These are phyloP conservation scores for Hirudo medicinalis DNA, from an alignment of 1,140 invertebrate species.

Conservation along the genomic window DNA sequence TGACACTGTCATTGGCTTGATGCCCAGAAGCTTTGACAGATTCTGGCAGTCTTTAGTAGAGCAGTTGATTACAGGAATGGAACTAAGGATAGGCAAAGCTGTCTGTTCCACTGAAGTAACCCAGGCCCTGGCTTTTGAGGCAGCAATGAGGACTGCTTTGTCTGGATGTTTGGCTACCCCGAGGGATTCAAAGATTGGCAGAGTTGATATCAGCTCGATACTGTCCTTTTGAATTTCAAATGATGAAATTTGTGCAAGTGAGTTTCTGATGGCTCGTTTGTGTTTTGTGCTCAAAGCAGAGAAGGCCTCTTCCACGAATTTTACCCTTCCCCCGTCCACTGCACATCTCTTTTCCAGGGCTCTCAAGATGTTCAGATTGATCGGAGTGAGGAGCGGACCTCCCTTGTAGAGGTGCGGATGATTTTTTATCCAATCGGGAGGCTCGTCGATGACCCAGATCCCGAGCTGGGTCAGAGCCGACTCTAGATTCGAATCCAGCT, in stretches of 20 bases:
- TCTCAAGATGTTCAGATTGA: constrained; percentile 16
- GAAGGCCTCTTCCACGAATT: background rate
- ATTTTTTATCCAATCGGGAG: constrained; percentile 20
- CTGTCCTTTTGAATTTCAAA: constrained; percentile 19
- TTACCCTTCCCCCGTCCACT: background rate
- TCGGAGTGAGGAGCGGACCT: constrained; percentile 16
- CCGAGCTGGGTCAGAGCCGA: constrained; percentile 6
- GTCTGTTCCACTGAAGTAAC: constrained; percentile 5
- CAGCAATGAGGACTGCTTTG: background rate
- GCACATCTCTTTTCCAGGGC: constrained; percentile 17
- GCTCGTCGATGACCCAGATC: constrained; percentile 21
- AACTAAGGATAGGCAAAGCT: background rate
- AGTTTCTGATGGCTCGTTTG: constrained; percentile 8
- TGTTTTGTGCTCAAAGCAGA: constrained; percentile 4
- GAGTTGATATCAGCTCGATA: constrained; percentile 4
- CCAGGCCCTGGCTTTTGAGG: background rate
- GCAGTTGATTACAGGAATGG: constrained; percentile 11
- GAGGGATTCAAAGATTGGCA: constrained; percentile 20
- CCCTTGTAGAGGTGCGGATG: constrained; percentile 9
- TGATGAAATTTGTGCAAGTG: constrained; percentile 17
- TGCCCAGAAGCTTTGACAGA: constrained; percentile 14
- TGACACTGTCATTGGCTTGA: constrained; percentile 12
- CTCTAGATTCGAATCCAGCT: constrained; percentile 12
- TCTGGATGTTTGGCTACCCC: background rate
- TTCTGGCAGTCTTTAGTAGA: background rate